phyloP scores from a whole-genome alignment of 1,140 invertebrate species.

The Spodoptera frugiperda region DNA sequence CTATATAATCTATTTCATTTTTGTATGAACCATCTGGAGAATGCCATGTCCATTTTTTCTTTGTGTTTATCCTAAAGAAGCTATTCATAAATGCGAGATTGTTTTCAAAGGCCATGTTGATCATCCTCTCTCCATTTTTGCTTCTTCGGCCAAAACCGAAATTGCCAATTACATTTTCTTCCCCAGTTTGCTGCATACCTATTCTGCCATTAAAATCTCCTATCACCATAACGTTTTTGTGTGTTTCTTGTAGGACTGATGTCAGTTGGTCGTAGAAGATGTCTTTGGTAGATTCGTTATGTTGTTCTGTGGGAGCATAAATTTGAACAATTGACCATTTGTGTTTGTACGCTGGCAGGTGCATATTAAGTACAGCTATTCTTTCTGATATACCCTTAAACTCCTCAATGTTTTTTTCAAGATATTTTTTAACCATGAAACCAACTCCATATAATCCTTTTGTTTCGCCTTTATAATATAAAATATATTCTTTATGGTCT shows the following conservation, averaged over 20 bases:
- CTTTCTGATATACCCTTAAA: constrained; percentile 4
- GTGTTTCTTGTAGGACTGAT: neutral
- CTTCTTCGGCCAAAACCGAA: constrained; percentile 2
- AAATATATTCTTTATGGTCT: neutral
- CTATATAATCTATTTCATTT: constrained; percentile 23
- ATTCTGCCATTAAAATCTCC: constrained; percentile 30
- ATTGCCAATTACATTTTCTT: neutral
- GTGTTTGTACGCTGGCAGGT: neutral
- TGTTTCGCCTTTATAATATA: constrained; percentile 18
- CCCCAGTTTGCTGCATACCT: neutral
- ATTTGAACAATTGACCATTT: neutral
- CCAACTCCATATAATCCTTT: constrained; percentile 5
- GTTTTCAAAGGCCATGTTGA: constrained; percentile 8
- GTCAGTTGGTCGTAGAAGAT: neutral
- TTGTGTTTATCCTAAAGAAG: neutral
- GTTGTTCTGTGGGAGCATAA: constrained; percentile 1
- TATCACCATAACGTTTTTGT: constrained; percentile 3
- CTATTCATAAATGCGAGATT: neutral
- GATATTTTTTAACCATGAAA: constrained; percentile 1
- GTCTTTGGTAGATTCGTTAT: neutral
- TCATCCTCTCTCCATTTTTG: neutral
- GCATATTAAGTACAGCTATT: neutral
- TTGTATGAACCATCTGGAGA: constrained; percentile 4
- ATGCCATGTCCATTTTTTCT: constrained; percentile 12
- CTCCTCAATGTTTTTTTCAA: neutral